These are phyloP conservation scores for Notothenia coriiceps DNA, from an alignment of 2,113 vertebrate species.

Conservation along the genomic window DNA sequence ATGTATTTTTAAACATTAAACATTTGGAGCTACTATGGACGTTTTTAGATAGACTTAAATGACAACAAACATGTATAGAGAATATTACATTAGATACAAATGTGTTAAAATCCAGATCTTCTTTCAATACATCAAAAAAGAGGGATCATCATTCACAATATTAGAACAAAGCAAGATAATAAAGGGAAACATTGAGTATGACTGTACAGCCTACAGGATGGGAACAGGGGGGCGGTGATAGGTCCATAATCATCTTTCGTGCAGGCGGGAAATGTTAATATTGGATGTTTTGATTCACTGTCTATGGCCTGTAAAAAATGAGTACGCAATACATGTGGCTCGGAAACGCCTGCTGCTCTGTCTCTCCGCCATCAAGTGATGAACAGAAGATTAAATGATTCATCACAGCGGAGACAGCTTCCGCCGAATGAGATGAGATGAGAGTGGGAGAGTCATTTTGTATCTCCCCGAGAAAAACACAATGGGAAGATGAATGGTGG, in stretches of 20 bases:
- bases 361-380: conserved; percentile 49
- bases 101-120: no score
- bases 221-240: neutral
- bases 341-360: conserved; percentile 54
- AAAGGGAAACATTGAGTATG: neutral
- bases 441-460: conserved; percentile 70
- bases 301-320: conserved; percentile 47
- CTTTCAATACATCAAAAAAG: no score
- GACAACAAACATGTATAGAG: no score
- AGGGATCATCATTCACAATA: neutral
- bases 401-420: conserved; percentile 75
- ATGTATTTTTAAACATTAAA: no score
- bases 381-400: conserved; percentile 75
- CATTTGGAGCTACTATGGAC: no score
- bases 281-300: conserved; percentile 58
- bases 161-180: conserved; percentile 11
- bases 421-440: conserved; percentile 71
- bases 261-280: conserved; percentile 59
- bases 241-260: conserved; percentile 49
- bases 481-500: conserved; percentile 62
- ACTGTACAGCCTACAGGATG: conserved; percentile 9
- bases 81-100: no score
- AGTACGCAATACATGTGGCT: conserved; percentile 57
- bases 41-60: no score
- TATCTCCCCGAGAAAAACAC: conserved; percentile 72